These are phyloP conservation scores for Diorhabda sublineata DNA, from an alignment of 1,140 invertebrate species.

Conservation along the genomic window DNA sequence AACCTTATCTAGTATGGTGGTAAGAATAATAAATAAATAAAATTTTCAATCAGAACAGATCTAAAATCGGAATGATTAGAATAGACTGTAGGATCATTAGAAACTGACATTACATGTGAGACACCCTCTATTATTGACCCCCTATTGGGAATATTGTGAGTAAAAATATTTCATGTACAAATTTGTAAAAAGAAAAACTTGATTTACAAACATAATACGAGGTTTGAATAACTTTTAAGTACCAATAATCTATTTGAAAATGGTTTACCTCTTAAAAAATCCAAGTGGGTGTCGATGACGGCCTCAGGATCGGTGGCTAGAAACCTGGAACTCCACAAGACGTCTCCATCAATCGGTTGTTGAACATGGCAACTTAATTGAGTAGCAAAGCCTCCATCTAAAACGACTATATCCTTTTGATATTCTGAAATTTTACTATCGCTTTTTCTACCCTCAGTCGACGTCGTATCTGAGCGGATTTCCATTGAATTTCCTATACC, in stretches of 20 bases:
- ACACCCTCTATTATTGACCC: too few relatives aligned
- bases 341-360: conserved; percentile 66
- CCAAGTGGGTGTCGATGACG: conserved; percentile 70
- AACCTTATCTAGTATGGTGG: too few relatives aligned
- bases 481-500: conserved; percentile 33
- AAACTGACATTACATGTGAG: too few relatives aligned
- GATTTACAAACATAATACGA: too few relatives aligned
- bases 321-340: conserved; percentile 78
- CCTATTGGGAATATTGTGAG: too few relatives aligned
- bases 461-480: conserved; percentile 3
- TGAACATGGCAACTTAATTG: conserved; percentile 68
- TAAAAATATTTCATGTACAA: neutral
- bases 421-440: conserved; percentile 2
- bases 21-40: too few relatives aligned
- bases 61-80: too few relatives aligned
- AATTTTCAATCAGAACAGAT: too few relatives aligned
- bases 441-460: neutral
- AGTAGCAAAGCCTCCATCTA: conserved; percentile 77
- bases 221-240: too few relatives aligned
- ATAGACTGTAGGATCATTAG: too few relatives aligned
- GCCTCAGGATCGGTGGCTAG: conserved; percentile 66
- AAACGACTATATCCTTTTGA: conserved; percentile 50
- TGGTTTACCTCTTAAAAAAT: conserved; percentile 61
- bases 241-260: too few relatives aligned
- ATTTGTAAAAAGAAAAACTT: neutral